A percentile compares a stretch with the other conserved stretches of the same genome.
These are phyloP conservation scores for Hydrotaea cyrtoneurina DNA, from an alignment of 2,888 invertebrate genomes.

Conservation along the genomic window DNA sequence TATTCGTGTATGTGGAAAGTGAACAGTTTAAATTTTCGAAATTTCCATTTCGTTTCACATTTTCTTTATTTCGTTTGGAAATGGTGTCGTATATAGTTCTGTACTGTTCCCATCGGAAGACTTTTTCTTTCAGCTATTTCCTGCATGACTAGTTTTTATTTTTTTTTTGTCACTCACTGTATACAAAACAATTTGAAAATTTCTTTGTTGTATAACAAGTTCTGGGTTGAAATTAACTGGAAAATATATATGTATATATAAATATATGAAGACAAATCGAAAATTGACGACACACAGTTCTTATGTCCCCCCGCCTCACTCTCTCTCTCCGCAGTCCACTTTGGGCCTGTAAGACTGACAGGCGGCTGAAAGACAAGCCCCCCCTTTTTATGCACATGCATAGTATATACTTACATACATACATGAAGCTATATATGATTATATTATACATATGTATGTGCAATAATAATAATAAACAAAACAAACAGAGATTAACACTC, in stretches of 20 bases:
- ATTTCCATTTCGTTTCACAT: background rate
- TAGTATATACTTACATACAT: background rate
- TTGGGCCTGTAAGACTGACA: no score
- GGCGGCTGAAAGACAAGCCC: background rate
- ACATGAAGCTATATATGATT: background rate
- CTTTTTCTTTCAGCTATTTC: no score
- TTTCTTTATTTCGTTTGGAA: no score
- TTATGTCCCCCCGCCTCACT: no score
- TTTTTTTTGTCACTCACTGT: background rate
- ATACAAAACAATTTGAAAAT: background rate
- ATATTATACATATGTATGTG: background rate
- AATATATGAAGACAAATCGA: background rate
- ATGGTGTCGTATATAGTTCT: no score
- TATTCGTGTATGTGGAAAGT: no score
- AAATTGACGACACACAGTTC: background rate
- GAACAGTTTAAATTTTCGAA: no score
- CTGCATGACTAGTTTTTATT: background rate
- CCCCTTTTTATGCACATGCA: background rate
- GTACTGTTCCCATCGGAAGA: no score
- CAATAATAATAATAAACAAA: conserved; percentile 2
- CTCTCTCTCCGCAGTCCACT: no score
- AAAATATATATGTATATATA: background rate
- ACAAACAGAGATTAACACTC: background rate
- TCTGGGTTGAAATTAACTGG: conserved; percentile 9
- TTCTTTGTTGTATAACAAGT: conserved; percentile 12